phyloP scores from a whole-genome alignment of 2,888 invertebrate genomes.

The Lepidocyrtoides sp. region DNA sequence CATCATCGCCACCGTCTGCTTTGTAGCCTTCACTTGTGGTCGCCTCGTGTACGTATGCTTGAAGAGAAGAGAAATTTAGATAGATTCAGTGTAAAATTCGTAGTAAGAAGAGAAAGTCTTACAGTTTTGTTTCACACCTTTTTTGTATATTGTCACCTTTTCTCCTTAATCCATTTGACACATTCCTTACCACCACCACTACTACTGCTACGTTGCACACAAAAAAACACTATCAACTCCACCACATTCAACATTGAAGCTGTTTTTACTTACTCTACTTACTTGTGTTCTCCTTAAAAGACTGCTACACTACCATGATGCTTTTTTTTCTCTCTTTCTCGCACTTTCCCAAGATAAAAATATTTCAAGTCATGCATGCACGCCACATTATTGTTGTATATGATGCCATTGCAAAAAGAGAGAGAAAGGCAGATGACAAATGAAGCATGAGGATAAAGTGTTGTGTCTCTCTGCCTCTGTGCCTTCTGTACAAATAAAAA shows the following conservation, averaged over 20 bases:
- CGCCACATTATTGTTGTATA: slow-evolving; percentile 60
- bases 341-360: slow-evolving; percentile 47
- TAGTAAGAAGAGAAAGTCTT: not conserved
- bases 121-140: slow-evolving; percentile 49
- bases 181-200: slow-evolving; percentile 25
- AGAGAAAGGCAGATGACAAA: slow-evolving; percentile 58
- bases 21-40: slow-evolving; percentile 41
- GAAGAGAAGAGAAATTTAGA: slow-evolving; percentile 24
- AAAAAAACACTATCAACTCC: not conserved
- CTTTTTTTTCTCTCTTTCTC: slow-evolving; percentile 22
- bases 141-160: slow-evolving; percentile 54
- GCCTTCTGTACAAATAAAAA: slow-evolving; percentile 17
- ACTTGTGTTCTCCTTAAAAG: slow-evolving; percentile 18
- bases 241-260: slow-evolving; percentile 22
- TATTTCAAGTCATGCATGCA: slow-evolving; percentile 63
- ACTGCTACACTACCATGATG: not conserved
- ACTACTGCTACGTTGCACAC: not conserved
- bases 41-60: not conserved
- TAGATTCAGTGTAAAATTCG: not conserved
- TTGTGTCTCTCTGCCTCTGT: slow-evolving; percentile 2
- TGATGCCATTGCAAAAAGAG: slow-evolving; percentile 58
- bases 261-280: slow-evolving; percentile 26
- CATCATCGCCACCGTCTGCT: not conserved
- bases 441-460: slow-evolving; percentile 65
- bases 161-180: slow-evolving; percentile 38